phyloP scores from a whole-genome alignment of 2,888 invertebrate genomes.

The Miltochrista miniata region DNA sequence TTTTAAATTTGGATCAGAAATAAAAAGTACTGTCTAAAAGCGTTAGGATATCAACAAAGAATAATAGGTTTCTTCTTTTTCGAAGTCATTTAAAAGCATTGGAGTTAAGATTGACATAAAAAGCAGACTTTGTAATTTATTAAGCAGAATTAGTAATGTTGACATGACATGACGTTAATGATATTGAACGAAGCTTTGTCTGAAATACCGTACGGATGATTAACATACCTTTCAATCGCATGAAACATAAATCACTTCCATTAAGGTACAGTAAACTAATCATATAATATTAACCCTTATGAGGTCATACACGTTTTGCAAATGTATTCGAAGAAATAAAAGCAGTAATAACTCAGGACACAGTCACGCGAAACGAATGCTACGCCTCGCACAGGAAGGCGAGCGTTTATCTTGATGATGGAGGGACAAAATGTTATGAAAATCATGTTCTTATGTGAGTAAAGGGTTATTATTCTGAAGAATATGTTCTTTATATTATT shows the following conservation, averaged over 20 bases:
- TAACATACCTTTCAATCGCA: neutral
- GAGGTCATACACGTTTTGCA: conserved; percentile 31
- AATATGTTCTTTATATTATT: too few relatives aligned
- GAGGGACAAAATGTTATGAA: conserved; percentile 31
- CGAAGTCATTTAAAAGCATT: too few relatives aligned
- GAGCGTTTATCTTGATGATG: conserved; percentile 42
- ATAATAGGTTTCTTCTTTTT: too few relatives aligned
- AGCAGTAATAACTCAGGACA: conserved; percentile 35
- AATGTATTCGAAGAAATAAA: conserved; percentile 40
- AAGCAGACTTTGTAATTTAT: too few relatives aligned
- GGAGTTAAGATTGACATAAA: too few relatives aligned
- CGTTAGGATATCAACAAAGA: too few relatives aligned
- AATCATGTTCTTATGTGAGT: conserved; percentile 16
- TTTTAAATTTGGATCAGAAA: too few relatives aligned
- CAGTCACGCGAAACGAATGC: conserved; percentile 47
- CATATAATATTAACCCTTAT: conserved; percentile 18
- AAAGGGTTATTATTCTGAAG: neutral
- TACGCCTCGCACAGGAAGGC: conserved; percentile 35
- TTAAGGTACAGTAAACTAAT: neutral
- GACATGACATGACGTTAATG: too few relatives aligned
- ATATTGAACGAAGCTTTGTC: too few relatives aligned
- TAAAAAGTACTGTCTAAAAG: too few relatives aligned
- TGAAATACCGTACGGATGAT: too few relatives aligned
- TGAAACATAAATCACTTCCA: neutral
- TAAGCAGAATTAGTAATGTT: too few relatives aligned